Evolutionary conservation across 2,888 invertebrate species (phyloP), one percentile per base, ranked within the genome.

Genomic region (Athalia circularis): DNA sequence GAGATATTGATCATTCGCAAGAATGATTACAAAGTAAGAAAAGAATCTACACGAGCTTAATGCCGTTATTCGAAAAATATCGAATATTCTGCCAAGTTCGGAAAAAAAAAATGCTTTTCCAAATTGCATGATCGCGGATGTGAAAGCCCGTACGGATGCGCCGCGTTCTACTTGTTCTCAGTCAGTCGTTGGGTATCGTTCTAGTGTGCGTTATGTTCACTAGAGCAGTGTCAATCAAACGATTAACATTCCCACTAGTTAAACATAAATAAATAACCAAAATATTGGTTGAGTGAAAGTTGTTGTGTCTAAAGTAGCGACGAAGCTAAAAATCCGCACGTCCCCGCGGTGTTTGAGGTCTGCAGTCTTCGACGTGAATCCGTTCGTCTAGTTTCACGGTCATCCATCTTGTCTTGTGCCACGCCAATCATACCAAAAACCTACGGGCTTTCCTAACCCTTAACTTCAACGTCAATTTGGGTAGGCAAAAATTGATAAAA

Each of bases 301-400:
- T 43, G 54, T 43, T 13, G 54, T 29, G 29, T 29, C 29, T 29
- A 29, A 57, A 8, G 5, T 54, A 57, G 54, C 45, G 70, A 4
- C 11, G 29, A 43, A 45, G 45, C 43, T 4, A 8, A 70, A 72
- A 15, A 47, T 72, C 59, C 45, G 59, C 7, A 68, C 47, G 59
- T 59, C 72, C 13, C 13, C 47, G 72, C 45, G 29, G 59, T 15
- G 59, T 29, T 29, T 29, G 57, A 59, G 72, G 6, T 72, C 72
- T 11, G 52, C 48, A 68, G 88, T 85, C 80, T 88, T 83, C 82
- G 80, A 84, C 87, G 84, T 84, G 81, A 85, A 83, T 85, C 83
- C 79, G 80, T 83, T 83, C 85, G 88, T 86, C 88, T 88, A 88
- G 85, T 83, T 86, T 88, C 89, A 89, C 89, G 89, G 88, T 87